phyloP scores from a whole-genome alignment of 23 tunicate genomes.

The Halocynthia aurantium region DNA sequence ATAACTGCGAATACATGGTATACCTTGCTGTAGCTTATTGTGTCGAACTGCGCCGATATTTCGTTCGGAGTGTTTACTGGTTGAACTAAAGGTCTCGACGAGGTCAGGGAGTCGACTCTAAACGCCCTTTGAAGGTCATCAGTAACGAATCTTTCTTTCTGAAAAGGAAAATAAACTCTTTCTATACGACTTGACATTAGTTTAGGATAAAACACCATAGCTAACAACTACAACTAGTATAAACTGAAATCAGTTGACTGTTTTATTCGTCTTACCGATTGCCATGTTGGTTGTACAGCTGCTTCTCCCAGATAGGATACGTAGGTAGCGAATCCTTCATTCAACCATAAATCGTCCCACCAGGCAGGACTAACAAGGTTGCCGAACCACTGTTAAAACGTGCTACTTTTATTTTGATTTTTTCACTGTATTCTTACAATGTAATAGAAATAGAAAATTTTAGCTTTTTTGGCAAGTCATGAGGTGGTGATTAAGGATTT shows the following conservation, averaged over 20 bases:
- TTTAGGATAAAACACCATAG: neutral
- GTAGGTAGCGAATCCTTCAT: constrained; percentile 88
- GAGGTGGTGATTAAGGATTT: neutral
- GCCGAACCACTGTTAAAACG: constrained; percentile 73
- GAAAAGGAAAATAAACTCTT: constrained; percentile 2
- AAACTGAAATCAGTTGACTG: neutral
- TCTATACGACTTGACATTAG: neutral
- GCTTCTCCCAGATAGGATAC: constrained; percentile 52
- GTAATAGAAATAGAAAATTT: neutral
- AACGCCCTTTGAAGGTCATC: constrained; percentile 71
- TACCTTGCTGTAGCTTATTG: constrained; percentile 62
- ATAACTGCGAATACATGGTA: neutral
- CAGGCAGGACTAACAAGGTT: constrained; percentile 69
- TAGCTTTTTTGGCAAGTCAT: neutral
- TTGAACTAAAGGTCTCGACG: constrained; percentile 67
- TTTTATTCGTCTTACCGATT: constrained; percentile 27
- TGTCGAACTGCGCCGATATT: constrained; percentile 46
- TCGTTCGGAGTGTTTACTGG: constrained; percentile 46
- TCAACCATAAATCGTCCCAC: constrained; percentile 87
- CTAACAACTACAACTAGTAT: too few relatives aligned
- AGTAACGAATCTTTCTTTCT: constrained; percentile 48
- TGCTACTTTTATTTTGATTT: neutral
- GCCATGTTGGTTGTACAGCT: constrained; percentile 54
- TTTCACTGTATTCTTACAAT: constrained; percentile 23
- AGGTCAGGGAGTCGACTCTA: constrained; percentile 31